phyloP scores from a whole-genome alignment of 2,888 invertebrate species.

The Drosophila cognata region DNA sequence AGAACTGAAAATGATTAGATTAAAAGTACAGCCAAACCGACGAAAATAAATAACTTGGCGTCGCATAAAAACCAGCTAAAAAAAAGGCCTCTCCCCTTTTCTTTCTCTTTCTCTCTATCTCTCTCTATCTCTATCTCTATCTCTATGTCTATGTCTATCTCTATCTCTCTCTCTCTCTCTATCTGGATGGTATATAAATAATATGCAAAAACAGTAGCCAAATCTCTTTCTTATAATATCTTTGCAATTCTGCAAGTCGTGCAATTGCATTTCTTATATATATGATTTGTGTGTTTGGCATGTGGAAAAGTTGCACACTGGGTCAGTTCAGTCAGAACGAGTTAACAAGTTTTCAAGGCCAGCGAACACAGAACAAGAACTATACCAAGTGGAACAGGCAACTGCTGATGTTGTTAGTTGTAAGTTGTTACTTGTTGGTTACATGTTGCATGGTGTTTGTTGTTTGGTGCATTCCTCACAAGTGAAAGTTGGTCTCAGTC shows the following conservation, averaged over 20 bases:
- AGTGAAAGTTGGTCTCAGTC: slow-evolving; percentile 62
- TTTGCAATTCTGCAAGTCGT: neutral
- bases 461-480: slow-evolving; percentile 54
- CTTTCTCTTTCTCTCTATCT: no score
- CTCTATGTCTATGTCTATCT: neutral
- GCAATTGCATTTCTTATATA: neutral
- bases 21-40: slow-evolving; percentile 47
- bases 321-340: slow-evolving; percentile 35
- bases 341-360: slow-evolving; percentile 44
- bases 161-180: neutral
- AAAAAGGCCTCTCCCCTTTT: neutral
- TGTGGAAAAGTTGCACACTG: slow-evolving; percentile 46
- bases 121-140: no score
- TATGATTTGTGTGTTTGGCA: slow-evolving; percentile 17
- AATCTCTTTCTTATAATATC: neutral
- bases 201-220: neutral
- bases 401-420: slow-evolving; percentile 10
- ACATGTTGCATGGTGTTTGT: slow-evolving; percentile 18
- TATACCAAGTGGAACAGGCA: slow-evolving; percentile 9
- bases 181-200: neutral
- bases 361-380: slow-evolving; percentile 33
- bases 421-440: slow-evolving; percentile 27
- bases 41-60: slow-evolving; percentile 32
- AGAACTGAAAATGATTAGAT: slow-evolving; percentile 56
- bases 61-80: slow-evolving; percentile 22